A percentile compares a stretch with the other conserved stretches of the same genome.
phyloP scores from a whole-genome alignment of 2,888 invertebrate species.

The Pseudococcus jackbeardsleyi region DNA sequence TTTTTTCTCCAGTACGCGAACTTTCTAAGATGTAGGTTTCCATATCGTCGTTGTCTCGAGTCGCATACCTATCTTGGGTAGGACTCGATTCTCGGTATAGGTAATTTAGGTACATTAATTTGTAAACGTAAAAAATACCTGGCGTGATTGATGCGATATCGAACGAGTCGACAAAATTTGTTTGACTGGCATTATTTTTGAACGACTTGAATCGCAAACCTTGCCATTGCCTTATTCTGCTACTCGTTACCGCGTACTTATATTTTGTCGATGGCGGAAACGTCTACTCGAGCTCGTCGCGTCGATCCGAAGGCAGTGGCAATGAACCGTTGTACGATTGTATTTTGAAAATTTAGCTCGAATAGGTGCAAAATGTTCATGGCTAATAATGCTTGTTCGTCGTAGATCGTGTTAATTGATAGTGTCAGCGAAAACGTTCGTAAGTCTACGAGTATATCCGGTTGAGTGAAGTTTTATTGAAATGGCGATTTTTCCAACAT shows the following conservation, averaged over 20 bases:
- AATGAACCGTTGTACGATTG: not conserved
- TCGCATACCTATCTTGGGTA: not conserved
- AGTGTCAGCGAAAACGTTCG: not conserved
- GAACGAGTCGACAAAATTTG: not conserved
- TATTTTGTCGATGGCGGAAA: not conserved
- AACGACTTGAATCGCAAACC: not conserved
- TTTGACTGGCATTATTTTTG: not conserved
- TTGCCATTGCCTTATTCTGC: not conserved
- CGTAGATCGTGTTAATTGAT: not conserved
- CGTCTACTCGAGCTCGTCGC: not conserved
- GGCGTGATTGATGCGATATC: not conserved
- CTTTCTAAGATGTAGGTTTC: conserved; percentile 24
- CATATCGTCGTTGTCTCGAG: not conserved
- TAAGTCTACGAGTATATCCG: not conserved
- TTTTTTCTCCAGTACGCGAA: not conserved
- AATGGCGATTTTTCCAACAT: not conserved
- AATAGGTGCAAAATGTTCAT: not conserved
- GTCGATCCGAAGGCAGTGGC: not conserved
- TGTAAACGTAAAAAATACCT: not conserved
- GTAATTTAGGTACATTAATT: not conserved
- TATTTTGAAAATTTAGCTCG: not conserved
- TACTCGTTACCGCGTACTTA: not conserved
- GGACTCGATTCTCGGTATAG: not conserved
- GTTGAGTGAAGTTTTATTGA: not conserved
- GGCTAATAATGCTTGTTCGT: not conserved